These are phyloP conservation scores for Drosophila mimica DNA, from an alignment of 2,888 invertebrate species.

Conservation along the genomic window DNA sequence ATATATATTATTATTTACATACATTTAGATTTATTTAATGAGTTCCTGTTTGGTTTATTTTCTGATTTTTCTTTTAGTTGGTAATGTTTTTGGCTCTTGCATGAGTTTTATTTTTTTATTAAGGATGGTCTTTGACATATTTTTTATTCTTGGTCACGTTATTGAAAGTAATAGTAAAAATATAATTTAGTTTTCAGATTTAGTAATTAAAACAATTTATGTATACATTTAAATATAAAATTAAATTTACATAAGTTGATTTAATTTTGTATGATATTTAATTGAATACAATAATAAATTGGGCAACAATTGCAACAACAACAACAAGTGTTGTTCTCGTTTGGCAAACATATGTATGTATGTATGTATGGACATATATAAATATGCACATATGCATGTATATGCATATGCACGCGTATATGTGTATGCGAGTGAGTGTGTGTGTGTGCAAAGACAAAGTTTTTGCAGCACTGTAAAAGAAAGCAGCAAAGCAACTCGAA, in stretches of 20 bases:
- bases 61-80: background rate
- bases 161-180: too few species aligned
- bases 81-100: background rate
- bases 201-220: background rate
- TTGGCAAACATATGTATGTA: too few species aligned
- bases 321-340: constrained; percentile 71
- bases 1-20: background rate
- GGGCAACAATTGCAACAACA: constrained; percentile 77
- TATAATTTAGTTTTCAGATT: too few species aligned
- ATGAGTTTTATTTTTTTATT: background rate
- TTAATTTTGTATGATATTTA: background rate
- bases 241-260: background rate
- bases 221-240: background rate
- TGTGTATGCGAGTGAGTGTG: background rate
- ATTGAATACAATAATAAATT: constrained; percentile 59
- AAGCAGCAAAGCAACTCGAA: background rate
- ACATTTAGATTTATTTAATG: background rate
- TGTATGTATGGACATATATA: too few species aligned
- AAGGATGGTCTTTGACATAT: too few species aligned
- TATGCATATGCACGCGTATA: background rate
- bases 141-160: too few species aligned
- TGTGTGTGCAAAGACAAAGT: constrained; percentile 14
- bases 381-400: background rate
- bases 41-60: background rate
- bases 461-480: constrained; percentile 44